Conservation (phyloP, 2,888 invertebrate species). For the Drosophila quinaria region DNA sequence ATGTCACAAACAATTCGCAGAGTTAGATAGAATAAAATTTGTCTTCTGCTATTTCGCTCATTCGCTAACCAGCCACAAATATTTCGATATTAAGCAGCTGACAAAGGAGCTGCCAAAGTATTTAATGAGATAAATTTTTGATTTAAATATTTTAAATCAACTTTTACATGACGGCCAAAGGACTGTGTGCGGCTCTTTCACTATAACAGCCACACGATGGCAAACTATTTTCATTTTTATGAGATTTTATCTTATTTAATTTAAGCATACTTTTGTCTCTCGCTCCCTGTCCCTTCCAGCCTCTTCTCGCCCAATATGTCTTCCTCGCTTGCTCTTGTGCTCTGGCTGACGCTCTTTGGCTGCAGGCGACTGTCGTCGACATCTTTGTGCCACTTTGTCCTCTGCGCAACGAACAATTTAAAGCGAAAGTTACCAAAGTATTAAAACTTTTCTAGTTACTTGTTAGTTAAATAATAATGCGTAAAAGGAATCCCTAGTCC, state of each 20-base stretch:
- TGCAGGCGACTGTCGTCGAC: conserved; percentile 56
- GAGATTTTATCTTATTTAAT: conserved; percentile 77
- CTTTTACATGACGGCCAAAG: neutral
- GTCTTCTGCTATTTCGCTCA: neutral
- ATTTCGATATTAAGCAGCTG: conserved; percentile 35
- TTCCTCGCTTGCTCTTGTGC: neutral
- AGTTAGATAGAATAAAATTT: conserved; percentile 1
- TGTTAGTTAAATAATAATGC: conserved; percentile 80
- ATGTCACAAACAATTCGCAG: conserved; percentile 13
- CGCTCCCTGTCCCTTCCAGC: neutral
- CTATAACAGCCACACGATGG: conserved; percentile 41
- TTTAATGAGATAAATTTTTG: conserved; percentile 48
- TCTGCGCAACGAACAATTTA: conserved; percentile 69
- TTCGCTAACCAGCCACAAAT: conserved; percentile 22
- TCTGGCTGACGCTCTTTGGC: conserved; percentile 18
- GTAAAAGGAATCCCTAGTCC: conserved; percentile 65
- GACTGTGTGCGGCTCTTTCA: neutral
- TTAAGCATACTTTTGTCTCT: conserved; percentile 72
- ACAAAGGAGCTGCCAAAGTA: conserved; percentile 31
- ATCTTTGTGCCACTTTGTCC: conserved; percentile 70
- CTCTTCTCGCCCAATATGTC: neutral
- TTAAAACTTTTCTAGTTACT: conserved; percentile 79
- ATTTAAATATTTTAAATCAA: conserved; percentile 38
- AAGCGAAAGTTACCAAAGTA: conserved; percentile 74
- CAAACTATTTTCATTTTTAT: conserved; percentile 73